Evolutionary conservation across 2,797 vertebrate species (phyloP).

Genomic region (Dendrocincla tyrannina): DNA sequence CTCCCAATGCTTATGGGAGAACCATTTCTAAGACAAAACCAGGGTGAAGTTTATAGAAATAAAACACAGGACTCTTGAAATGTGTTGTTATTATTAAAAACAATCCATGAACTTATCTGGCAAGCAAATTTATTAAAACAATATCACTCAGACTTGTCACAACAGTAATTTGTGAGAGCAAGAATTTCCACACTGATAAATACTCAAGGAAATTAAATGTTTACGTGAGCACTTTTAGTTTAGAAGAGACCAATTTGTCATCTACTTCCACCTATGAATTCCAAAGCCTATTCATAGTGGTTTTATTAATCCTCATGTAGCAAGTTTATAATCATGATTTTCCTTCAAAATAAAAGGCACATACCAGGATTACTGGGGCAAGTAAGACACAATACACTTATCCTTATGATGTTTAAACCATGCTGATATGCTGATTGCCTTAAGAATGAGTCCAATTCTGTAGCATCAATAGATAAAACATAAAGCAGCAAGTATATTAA

Average conservation of each 20-base stretch:
- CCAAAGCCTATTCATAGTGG: not conserved
- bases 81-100: not conserved
- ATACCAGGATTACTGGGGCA: not conserved
- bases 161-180: not conserved
- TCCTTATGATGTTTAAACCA: not conserved
- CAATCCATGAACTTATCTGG: not conserved
- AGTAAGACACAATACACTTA: not conserved
- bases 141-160: not conserved
- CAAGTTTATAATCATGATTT: not conserved
- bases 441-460: not conserved
- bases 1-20: not conserved
- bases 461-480: not conserved
- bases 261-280: not conserved
- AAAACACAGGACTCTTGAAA: not conserved
- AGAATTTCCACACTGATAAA: not conserved
- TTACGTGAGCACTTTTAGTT: not conserved
- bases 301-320: not conserved
- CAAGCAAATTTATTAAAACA: not conserved
- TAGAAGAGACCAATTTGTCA: not conserved
- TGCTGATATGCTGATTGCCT: not conserved
- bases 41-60: not conserved
- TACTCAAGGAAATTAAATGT: not conserved
- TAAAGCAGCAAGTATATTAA: conserved; percentile 46
- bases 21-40: not conserved
- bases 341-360: not conserved